Conservation (phyloP, 2,113 vertebrate genomes). For the Myanophis thanlyinensis region DNA sequence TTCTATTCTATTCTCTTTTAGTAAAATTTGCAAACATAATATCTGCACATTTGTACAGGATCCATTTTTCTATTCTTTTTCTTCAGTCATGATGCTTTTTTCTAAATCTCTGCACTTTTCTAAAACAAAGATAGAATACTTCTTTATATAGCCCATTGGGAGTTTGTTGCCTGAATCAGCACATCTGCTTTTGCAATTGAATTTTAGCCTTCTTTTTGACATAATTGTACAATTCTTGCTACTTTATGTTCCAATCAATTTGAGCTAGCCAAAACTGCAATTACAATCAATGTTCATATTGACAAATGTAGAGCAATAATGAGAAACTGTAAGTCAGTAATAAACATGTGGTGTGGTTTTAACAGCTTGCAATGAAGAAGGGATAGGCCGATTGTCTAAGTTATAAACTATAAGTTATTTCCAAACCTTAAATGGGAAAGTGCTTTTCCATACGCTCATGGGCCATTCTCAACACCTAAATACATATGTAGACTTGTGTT, state of each 20-base stretch:
- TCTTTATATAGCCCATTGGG: constrained; percentile 5
- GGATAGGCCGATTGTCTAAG: constrained; percentile 37
- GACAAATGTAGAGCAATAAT: constrained; percentile 78
- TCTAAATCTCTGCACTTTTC: background rate
- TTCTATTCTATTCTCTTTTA: background rate
- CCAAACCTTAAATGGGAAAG: constrained; percentile 24
- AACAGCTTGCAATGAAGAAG: constrained; percentile 43
- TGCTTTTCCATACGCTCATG: constrained; percentile 12
- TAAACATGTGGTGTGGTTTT: constrained; percentile 67
- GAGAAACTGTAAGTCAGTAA: constrained; percentile 81
- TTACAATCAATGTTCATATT: constrained; percentile 81
- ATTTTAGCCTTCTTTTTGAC: constrained; percentile 67
- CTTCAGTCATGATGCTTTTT: background rate
- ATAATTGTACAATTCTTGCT: constrained; percentile 83
- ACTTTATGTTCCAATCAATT: constrained; percentile 88
- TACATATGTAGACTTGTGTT: background rate
- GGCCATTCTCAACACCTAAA: background rate
- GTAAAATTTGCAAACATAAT: background rate
- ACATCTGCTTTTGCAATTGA: constrained; percentile 19
- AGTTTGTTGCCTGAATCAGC: constrained; percentile 29
- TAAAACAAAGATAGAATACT: background rate
- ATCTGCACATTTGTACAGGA: background rate
- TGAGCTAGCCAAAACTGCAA: constrained; percentile 82
- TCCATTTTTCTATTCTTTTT: background rate
- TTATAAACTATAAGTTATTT: constrained; percentile 50